Evolutionary conservation across 2,888 invertebrate genomes (phyloP).

Genomic region (Cantharis nigra): DNA sequence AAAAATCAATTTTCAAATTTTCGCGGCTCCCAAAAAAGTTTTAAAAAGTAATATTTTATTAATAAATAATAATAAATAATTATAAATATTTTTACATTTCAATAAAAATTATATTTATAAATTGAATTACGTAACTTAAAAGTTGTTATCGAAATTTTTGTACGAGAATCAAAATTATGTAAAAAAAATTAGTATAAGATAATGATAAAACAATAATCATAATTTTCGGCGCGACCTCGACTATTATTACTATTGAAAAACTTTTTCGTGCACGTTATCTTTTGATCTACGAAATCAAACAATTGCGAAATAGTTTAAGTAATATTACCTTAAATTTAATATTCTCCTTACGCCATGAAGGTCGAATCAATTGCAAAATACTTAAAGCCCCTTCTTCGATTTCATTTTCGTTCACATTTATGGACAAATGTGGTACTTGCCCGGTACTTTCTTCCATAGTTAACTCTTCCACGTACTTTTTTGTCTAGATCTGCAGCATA

Average conservation of each 20-base stretch:
- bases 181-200: background rate
- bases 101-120: background rate
- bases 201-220: background rate
- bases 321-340: conserved; percentile 72
- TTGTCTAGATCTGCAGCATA: background rate
- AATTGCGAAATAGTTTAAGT: background rate
- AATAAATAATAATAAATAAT: too few species aligned
- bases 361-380: conserved; percentile 70
- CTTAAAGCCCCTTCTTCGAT: conserved; percentile 69
- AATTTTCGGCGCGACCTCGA: background rate
- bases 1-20: background rate
- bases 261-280: background rate
- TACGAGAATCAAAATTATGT: background rate
- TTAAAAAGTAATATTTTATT: too few species aligned
- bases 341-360: conserved; percentile 68
- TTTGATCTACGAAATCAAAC: background rate
- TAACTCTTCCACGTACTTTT: background rate
- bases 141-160: background rate
- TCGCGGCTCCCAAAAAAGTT: too few species aligned
- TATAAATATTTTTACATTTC: too few species aligned
- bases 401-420: conserved; percentile 63
- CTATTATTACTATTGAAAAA: background rate
- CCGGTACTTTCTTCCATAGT: background rate
- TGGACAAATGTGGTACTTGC: conserved; percentile 21
- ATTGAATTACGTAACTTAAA: background rate